Conservation (phyloP, 2,797 vertebrate species). For the Alca torda region DNA sequence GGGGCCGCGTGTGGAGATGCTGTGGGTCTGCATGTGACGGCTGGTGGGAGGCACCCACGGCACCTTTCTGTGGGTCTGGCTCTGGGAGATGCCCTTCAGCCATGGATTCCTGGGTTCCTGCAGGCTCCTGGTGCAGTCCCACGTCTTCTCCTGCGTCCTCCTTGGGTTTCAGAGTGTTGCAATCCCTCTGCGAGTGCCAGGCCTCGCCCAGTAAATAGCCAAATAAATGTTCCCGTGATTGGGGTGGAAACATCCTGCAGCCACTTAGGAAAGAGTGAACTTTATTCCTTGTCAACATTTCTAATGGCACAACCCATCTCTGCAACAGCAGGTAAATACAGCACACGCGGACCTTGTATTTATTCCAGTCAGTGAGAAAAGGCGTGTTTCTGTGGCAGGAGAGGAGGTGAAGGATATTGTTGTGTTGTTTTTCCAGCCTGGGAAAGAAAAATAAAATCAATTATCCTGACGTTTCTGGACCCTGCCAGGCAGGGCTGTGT, state of each 20-base stretch:
- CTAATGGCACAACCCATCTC: background rate
- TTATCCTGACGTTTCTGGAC: background rate
- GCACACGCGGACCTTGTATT: background rate
- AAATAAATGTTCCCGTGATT: slow-evolving; percentile 23
- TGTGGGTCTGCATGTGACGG: background rate
- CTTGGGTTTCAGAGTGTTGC: background rate
- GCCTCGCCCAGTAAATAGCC: slow-evolving; percentile 28
- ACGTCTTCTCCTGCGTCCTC: background rate
- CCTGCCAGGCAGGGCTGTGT: background rate
- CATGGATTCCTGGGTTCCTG: background rate
- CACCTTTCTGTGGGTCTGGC: background rate
- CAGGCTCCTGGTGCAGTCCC: background rate
- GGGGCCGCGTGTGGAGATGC: background rate
- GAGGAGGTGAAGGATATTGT: background rate
- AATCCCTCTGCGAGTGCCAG: slow-evolving; percentile 18
- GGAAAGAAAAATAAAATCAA: background rate
- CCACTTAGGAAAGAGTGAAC: slow-evolving; percentile 56
- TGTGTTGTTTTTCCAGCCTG: background rate
- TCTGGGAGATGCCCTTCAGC: background rate
- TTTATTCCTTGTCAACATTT: slow-evolving; percentile 59
- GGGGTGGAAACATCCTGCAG: slow-evolving; percentile 58
- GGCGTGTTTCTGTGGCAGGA: background rate
- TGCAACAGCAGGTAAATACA: slow-evolving; percentile 10
- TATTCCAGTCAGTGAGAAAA: background rate
- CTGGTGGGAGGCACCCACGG: background rate